Evolutionary conservation across 2,888 invertebrate genomes (phyloP).

Genomic region (Lapara coniferarum): DNA sequence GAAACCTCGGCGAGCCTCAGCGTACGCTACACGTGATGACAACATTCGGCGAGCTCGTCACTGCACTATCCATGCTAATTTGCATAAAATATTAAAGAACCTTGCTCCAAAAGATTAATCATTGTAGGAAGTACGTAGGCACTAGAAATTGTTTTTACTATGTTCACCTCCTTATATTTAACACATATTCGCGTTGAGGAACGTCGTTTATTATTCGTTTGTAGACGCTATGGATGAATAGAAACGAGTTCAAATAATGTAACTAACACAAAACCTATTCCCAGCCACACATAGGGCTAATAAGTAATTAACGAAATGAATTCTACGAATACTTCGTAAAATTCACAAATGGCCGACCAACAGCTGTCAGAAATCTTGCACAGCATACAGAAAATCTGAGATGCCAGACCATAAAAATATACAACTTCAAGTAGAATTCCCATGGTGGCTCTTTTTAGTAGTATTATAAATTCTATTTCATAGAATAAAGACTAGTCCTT

Average conservation of each 20-base stretch:
- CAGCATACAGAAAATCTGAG: conserved; percentile 34
- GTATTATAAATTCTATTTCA: too few relatives aligned
- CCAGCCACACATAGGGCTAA: conserved; percentile 37
- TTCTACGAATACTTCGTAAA: conserved; percentile 35
- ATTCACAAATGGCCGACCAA: conserved; percentile 67
- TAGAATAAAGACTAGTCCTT: too few relatives aligned
- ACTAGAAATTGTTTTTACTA: conserved; percentile 69
- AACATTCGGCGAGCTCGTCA: conserved; percentile 66
- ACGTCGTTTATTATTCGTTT: conserved; percentile 42
- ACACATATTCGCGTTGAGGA: conserved; percentile 32
- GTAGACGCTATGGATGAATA: conserved; percentile 17
- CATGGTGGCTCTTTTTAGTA: not conserved
- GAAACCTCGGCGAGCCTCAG: conserved; percentile 47
- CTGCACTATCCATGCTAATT: conserved; percentile 70
- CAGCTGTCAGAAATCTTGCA: conserved; percentile 53
- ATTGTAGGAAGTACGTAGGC: conserved; percentile 76
- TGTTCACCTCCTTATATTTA: conserved; percentile 56
- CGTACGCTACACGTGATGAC: conserved; percentile 61
- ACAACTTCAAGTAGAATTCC: conserved; percentile 17
- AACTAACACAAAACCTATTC: conserved; percentile 33
- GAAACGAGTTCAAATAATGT: conserved; percentile 42
- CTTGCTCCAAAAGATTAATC: conserved; percentile 77
- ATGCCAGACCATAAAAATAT: conserved; percentile 21
- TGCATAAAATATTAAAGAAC: conserved; percentile 73
- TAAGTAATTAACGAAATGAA: conserved; percentile 42